Base-by-base conservation (phyloP, 2,888 invertebrate genomes). In the Dryobota labecula region DNA sequence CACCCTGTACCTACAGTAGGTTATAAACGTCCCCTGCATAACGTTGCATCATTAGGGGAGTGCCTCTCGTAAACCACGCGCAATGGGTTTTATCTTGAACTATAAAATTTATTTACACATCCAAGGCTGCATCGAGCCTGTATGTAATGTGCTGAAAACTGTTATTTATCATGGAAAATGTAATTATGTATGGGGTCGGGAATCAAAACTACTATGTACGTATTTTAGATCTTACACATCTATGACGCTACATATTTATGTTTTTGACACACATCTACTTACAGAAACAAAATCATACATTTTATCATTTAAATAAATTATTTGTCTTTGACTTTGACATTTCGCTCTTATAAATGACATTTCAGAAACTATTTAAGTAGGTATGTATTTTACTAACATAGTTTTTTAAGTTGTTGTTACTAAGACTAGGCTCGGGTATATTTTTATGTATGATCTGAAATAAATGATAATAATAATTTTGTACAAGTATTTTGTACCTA, bases 81-180 rank as follows among this genome's bases (percentile, higher is more conserved):
- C 92, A 94, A 95, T 94, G 93, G 92, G 89, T 91, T 95, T 94
- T 95, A 94, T 95, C 95, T 94, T 87, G 85, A 90, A 89, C 94
- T 93, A 93, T 95, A 95, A 95, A 94, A 93, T 93, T 91, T 94
- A 94, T 94, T 94, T 93, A 94, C 94, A 91, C 92, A 88, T 93
- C 91, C 89, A 90, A 90, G 89, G 87, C 87, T 91, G 89, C 89
- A 91, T 91, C 90, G 57, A 54, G 54, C 27, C 64, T 27, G 24
- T 67, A 91, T 27, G 24, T 67, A 91, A 91, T 91, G 91, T 84
- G 86, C 77, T 88, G 83, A 86, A 87, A 87, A 83, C 84, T 80
- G 83, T 82, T 85, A 84, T 85, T 82, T 84, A 70, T 68, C 51
- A 72, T 70, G 33, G 45, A 57, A 53, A 78, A 61, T 45, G n/a